Conservation (phyloP, 2,797 vertebrate genomes). For the Peromyscus nudipes region DNA sequence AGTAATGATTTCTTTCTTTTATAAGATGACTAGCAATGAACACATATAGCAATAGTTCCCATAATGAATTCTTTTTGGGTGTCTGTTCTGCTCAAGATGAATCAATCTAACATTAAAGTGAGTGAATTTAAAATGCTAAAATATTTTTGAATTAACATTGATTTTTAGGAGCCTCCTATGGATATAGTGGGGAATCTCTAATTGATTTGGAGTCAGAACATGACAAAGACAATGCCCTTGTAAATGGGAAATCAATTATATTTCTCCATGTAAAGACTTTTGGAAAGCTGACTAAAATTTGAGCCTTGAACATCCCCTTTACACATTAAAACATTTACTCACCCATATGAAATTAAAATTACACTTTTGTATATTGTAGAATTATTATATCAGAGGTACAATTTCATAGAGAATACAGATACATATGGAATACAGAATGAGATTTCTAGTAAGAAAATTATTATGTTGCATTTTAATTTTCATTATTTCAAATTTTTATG, state of each 20-base stretch:
- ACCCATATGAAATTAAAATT: constrained; percentile 74
- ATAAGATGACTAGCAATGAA: neutral
- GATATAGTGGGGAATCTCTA: constrained; percentile 57
- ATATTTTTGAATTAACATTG: constrained; percentile 72
- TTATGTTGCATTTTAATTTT: constrained; percentile 44
- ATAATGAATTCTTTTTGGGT: constrained; percentile 4
- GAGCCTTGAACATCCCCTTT: constrained; percentile 62
- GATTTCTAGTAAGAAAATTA: constrained; percentile 71
- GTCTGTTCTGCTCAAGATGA: constrained; percentile 56
- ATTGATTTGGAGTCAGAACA: constrained; percentile 78
- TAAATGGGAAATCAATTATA: constrained; percentile 75
- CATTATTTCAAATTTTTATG: neutral
- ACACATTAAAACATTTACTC: constrained; percentile 65
- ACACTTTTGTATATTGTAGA: constrained; percentile 70
- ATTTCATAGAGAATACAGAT: constrained; percentile 71
- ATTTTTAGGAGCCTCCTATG: constrained; percentile 70
- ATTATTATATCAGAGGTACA: neutral
- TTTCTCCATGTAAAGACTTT: constrained; percentile 76
- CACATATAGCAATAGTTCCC: constrained; percentile 46
- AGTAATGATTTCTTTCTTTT: constrained; percentile 4
- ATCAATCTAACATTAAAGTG: constrained; percentile 60
- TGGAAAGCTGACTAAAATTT: constrained; percentile 75
- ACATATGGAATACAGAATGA: neutral
- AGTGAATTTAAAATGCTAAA: constrained; percentile 77
- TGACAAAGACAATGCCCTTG: constrained; percentile 74